Evolutionary conservation across 2,888 invertebrate genomes (phyloP).

Genomic region (Heliconius sara): DNA sequence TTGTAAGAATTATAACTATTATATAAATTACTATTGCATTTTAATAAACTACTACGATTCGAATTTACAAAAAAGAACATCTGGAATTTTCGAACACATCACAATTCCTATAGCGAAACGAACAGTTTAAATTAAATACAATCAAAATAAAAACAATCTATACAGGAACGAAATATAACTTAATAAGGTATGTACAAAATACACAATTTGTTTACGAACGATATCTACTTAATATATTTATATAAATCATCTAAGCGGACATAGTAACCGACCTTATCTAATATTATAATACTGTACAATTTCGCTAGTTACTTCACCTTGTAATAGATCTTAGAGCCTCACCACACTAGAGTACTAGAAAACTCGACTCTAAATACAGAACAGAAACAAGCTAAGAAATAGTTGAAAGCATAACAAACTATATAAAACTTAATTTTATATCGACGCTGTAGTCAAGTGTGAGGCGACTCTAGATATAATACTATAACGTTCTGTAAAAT

Average conservation of each 20-base stretch:
- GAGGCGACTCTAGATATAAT: constrained; percentile 27
- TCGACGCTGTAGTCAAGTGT: constrained; percentile 30
- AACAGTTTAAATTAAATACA: constrained; percentile 58
- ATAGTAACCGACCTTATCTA: constrained; percentile 71
- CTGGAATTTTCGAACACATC: constrained; percentile 76
- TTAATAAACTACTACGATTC: constrained; percentile 76
- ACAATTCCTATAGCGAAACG: constrained; percentile 77
- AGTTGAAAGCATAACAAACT: constrained; percentile 19
- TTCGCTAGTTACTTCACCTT: constrained; percentile 76
- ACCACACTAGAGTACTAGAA: constrained; percentile 36
- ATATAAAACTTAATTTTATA: constrained; percentile 12
- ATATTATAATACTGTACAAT: constrained; percentile 83
- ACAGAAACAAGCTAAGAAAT: constrained; percentile 18
- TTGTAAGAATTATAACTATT: constrained; percentile 72
- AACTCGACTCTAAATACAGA: constrained; percentile 4
- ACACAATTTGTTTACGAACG: constrained; percentile 76
- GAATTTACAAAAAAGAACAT: constrained; percentile 74
- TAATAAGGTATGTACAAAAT: constrained; percentile 80
- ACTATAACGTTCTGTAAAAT: constrained; percentile 25
- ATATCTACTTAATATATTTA: constrained; percentile 69
- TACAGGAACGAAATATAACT: constrained; percentile 82
- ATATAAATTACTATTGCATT: constrained; percentile 84
- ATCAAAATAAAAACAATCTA: constrained; percentile 65
- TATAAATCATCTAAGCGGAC: constrained; percentile 72
- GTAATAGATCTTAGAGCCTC: constrained; percentile 70